Evolutionary conservation across 2,888 invertebrate species (phyloP).

Genomic region (Eilema caniola): DNA sequence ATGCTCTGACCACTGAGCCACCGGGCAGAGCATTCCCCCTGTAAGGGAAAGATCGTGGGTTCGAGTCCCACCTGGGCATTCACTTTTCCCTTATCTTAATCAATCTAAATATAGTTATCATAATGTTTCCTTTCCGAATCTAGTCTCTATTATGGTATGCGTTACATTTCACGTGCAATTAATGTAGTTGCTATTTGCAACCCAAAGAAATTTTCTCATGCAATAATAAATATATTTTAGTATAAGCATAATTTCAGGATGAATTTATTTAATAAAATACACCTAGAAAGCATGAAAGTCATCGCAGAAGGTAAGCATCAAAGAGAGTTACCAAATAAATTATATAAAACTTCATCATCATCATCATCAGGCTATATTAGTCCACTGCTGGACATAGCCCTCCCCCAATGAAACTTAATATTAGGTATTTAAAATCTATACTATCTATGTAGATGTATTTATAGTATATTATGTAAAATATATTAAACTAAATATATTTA

Average conservation of each 20-base stretch:
- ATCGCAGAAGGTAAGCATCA: constrained; percentile 41
- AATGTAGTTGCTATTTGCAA: neutral
- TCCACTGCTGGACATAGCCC: too few relatives aligned
- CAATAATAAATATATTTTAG: neutral
- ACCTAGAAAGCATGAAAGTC: constrained; percentile 15
- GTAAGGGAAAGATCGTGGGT: too few relatives aligned
- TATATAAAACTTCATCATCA: too few relatives aligned
- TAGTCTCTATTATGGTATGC: constrained; percentile 42
- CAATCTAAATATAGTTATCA: too few relatives aligned
- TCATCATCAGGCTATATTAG: too few relatives aligned
- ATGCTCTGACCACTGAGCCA: too few relatives aligned
- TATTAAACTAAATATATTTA: too few relatives aligned
- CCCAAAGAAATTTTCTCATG: constrained; percentile 1
- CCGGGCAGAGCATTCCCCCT: too few relatives aligned
- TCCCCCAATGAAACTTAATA: too few relatives aligned
- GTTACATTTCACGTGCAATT: constrained; percentile 20
- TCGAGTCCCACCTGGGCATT: too few relatives aligned
- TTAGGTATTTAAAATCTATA: constrained; percentile 22
- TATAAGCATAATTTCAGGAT: neutral
- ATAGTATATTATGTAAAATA: constrained; percentile 2
- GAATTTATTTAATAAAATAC: neutral
- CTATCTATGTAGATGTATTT: constrained; percentile 3
- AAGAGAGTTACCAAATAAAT: constrained; percentile 62
- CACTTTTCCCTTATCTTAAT: too few relatives aligned
- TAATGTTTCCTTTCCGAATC: constrained; percentile 43